Evolutionary conservation across 2,797 vertebrate genomes (phyloP), one percentile per base, ranked within the genome.

Genomic region (Phalloptychus januarius): DNA sequence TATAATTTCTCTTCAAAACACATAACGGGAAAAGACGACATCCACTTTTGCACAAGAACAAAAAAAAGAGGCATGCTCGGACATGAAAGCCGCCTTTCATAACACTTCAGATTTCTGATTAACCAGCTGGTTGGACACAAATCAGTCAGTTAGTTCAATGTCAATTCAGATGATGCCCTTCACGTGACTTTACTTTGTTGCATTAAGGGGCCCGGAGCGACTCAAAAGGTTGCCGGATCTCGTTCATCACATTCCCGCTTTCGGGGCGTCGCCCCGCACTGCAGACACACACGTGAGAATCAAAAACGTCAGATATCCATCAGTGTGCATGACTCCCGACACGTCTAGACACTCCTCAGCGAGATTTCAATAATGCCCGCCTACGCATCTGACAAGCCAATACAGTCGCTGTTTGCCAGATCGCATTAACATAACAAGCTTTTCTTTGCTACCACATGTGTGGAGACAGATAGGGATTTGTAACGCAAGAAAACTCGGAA

Each of bases 281-380:
- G 63, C 5, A 86, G 79, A 74, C 81, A 78, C 79, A 76, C 75
- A 83, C 16, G 46, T 77, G 78, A 65, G 80, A 63, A 86, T 85
- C 81, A 80, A 86, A 86, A 92, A 89, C 86, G 89, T 86, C 89
- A 90, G 82, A 82, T 83, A 85, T 87, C 87, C 87, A 85, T 92
- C 90, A 87, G 58, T 12, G 79, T 20, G 45, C 69, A 83, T 78
- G 77, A 85, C 86, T 89, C 65, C 75, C 76, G 76, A 88, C 80
- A 52, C 72, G 74, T 87, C 67, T 10, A 23, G 67, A 58, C 74
- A 45, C 44, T 36, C 77, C 82, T 72, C 67, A 46, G 73, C 44
- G 69, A 74, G 58, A 58, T 75, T 79, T 85, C 71, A 70, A 79
- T 72, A 81, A 73, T 75, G 80, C 75, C 78, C 63, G 76, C 83